Evolutionary conservation across 2,888 invertebrate species (phyloP).

Genomic region (Tryphoninae sp.): DNA sequence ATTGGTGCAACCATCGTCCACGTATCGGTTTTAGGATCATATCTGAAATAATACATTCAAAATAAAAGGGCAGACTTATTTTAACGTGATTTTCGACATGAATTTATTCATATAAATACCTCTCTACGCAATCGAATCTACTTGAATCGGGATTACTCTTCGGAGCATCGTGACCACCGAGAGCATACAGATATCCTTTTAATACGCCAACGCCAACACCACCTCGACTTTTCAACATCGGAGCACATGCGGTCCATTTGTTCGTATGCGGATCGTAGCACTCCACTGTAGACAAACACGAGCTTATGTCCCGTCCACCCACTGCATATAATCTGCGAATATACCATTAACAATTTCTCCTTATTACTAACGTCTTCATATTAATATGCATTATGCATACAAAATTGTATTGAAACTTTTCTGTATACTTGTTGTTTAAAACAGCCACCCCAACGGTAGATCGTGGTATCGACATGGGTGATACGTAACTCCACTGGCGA

Average conservation of each 20-base stretch:
- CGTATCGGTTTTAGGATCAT: constrained; percentile 88
- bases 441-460: constrained; percentile 96
- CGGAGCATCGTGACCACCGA: constrained; percentile 97
- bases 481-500: constrained; percentile 94
- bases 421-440: constrained; percentile 85
- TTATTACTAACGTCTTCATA: not conserved
- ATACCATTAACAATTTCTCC: constrained; percentile 11
- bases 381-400: too few relatives aligned
- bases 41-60: constrained; percentile 77
- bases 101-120: constrained; percentile 92
- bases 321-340: constrained; percentile 91
- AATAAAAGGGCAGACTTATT: not conserved
- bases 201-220: constrained; percentile 95
- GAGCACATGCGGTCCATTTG: constrained; percentile 92
- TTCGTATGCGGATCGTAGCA: constrained; percentile 89
- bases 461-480: constrained; percentile 94
- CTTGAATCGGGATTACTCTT: constrained; percentile 92
- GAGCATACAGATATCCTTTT: constrained; percentile 93
- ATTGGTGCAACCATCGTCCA: constrained; percentile 94
- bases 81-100: constrained; percentile 90
- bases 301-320: constrained; percentile 95
- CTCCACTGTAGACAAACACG: constrained; percentile 95
- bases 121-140: constrained; percentile 94
- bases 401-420: too few relatives aligned
- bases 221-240: constrained; percentile 93